These are phyloP conservation scores for Gorsachius magnificus DNA, from an alignment of 2,797 vertebrate genomes.

Conservation along the genomic window DNA sequence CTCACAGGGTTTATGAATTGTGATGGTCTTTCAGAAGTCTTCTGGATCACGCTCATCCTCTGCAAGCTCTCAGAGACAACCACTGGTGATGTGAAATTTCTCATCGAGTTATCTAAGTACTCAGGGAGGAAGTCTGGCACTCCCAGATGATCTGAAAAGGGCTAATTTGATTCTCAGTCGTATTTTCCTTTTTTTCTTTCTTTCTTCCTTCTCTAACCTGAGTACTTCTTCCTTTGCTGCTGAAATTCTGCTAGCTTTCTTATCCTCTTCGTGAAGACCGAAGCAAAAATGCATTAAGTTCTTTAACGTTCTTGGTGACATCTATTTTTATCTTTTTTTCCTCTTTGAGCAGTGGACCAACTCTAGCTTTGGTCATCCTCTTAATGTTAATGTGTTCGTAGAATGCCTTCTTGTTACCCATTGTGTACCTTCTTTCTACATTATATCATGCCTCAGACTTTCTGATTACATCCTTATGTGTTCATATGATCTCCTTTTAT, in stretches of 20 bases:
- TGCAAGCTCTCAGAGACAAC: not conserved
- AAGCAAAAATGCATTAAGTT: not conserved
- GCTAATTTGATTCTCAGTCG: not conserved
- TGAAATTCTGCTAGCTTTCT: not conserved
- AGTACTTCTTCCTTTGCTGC: not conserved
- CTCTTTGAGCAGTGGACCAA: not conserved
- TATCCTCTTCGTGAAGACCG: not conserved
- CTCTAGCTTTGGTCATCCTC: not conserved
- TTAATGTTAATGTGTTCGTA: not conserved
- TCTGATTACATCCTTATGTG: not conserved
- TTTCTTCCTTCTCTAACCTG: not conserved
- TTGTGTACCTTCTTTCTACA: accelerated
- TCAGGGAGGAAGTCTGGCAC: not conserved
- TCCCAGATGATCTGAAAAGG: not conserved
- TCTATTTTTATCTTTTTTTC: not conserved
- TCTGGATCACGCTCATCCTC: not conserved
- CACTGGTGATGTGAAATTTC: not conserved
- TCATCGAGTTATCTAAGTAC: accelerated
- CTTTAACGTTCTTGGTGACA: not conserved
- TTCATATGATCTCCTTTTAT: not conserved
- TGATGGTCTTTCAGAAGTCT: not conserved
- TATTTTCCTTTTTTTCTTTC: not conserved
- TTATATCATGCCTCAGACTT: not conserved
- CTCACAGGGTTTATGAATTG: not conserved
- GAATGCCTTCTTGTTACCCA: not conserved